phyloP scores from a whole-genome alignment of 1,140 invertebrate genomes.

The Scaptomyza hsui region DNA sequence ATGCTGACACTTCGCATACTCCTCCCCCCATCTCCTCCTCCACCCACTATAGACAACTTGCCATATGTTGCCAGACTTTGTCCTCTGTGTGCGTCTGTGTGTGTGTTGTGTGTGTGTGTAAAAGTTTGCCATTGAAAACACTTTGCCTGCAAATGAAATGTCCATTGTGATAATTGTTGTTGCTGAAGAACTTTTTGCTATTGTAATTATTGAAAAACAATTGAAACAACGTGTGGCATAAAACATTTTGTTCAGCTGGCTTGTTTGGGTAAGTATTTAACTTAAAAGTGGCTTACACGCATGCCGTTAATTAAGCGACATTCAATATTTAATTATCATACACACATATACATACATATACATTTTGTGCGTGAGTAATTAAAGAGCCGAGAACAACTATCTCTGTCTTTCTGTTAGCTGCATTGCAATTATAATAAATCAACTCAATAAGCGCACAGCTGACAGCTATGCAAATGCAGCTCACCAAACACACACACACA shows the following conservation, averaged over 20 bases:
- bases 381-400: slow-evolving; percentile 20
- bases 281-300: slow-evolving; percentile 31
- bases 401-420: slow-evolving; percentile 52
- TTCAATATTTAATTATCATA: slow-evolving; percentile 25
- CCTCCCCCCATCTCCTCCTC: neutral
- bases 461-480: slow-evolving; percentile 67
- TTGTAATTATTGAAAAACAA: slow-evolving; percentile 40
- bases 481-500: slow-evolving; percentile 32
- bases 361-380: slow-evolving; percentile 22
- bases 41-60: slow-evolving; percentile 18
- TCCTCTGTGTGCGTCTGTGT: neutral
- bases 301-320: slow-evolving; percentile 43
- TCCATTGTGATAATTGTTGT: slow-evolving; percentile 18
- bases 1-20: slow-evolving; percentile 1
- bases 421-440: slow-evolving; percentile 81
- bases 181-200: slow-evolving; percentile 35
- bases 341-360: neutral
- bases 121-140: slow-evolving; percentile 50
- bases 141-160: slow-evolving; percentile 45
- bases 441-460: slow-evolving; percentile 63
- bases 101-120: slow-evolving; percentile 3
- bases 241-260: slow-evolving; percentile 3
- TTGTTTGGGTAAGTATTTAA: slow-evolving; percentile 22
- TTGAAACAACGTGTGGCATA: slow-evolving; percentile 3
- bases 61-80: slow-evolving; percentile 60